Conservation (phyloP, 2,888 invertebrate species). For the Ochropacha duplaris region DNA sequence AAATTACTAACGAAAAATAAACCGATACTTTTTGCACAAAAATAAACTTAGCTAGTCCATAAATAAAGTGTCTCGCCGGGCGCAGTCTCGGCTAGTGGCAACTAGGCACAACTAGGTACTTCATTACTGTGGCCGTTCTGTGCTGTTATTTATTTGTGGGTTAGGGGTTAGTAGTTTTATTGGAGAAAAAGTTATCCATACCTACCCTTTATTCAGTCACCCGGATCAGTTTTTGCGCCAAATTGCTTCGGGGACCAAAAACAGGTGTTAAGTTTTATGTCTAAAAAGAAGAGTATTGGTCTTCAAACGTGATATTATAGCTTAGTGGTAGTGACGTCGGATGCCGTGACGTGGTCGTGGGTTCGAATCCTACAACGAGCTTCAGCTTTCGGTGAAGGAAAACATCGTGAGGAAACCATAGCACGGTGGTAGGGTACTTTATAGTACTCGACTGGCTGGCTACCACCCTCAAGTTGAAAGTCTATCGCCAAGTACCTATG, state of each 20-base stretch:
- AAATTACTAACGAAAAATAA: neutral
- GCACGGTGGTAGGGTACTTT: no score
- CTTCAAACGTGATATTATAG: no score
- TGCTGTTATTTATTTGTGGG: neutral
- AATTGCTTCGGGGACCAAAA: neutral
- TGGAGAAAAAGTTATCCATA: neutral
- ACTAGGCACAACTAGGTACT: conserved; percentile 17
- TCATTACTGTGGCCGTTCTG: conserved; percentile 6
- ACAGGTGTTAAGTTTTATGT: no score
- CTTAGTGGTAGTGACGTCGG: no score
- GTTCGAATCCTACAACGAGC: no score
- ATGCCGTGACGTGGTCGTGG: no score
- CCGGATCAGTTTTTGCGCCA: neutral
- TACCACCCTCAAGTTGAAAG: no score
- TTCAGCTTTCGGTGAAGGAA: no score
- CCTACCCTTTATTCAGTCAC: neutral
- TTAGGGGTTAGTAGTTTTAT: neutral
- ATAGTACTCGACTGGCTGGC: no score
- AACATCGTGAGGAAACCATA: no score
- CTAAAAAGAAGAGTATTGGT: no score
- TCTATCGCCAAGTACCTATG: no score
- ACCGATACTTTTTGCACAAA: neutral
- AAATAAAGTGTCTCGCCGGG: conserved; percentile 15
- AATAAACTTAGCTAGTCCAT: conserved; percentile 5
- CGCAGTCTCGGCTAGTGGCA: conserved; percentile 16